Evolutionary conservation across 2,113 vertebrate species (phyloP).

Genomic region (Sphyrna mokarran): DNA sequence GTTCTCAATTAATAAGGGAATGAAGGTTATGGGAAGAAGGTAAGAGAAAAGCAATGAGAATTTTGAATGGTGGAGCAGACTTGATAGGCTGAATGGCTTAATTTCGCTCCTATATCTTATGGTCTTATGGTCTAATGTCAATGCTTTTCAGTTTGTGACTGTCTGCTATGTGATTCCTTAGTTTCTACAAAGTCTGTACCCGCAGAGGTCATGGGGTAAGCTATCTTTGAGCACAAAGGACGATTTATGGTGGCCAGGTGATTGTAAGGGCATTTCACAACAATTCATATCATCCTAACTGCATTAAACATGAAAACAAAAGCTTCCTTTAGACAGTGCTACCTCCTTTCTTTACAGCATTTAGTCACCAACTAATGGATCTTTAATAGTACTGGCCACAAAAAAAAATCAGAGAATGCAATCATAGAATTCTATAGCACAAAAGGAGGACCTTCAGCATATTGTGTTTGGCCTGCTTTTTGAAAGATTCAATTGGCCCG

Average conservation of each 20-base stretch:
- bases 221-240: background rate
- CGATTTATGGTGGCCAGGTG: background rate
- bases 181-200: background rate
- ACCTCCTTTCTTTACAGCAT: background rate
- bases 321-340: background rate
- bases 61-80: too few relatives aligned
- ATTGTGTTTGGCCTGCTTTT: background rate
- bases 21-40: too few relatives aligned
- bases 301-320: background rate
- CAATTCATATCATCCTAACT: background rate
- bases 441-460: background rate
- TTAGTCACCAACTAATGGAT: background rate
- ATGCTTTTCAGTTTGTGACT: background rate
- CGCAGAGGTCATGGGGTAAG: background rate
- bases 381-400: background rate
- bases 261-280: background rate
- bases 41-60: too few relatives aligned
- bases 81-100: too few relatives aligned
- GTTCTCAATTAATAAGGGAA: too few relatives aligned
- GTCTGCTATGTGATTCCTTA: background rate
- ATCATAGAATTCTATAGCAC: background rate
- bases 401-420: background rate
- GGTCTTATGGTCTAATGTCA: background rate
- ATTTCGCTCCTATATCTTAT: too few relatives aligned
- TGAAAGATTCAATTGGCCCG: background rate